Conservation (phyloP, 2,797 vertebrate genomes). For the Sebastes oblongus region DNA sequence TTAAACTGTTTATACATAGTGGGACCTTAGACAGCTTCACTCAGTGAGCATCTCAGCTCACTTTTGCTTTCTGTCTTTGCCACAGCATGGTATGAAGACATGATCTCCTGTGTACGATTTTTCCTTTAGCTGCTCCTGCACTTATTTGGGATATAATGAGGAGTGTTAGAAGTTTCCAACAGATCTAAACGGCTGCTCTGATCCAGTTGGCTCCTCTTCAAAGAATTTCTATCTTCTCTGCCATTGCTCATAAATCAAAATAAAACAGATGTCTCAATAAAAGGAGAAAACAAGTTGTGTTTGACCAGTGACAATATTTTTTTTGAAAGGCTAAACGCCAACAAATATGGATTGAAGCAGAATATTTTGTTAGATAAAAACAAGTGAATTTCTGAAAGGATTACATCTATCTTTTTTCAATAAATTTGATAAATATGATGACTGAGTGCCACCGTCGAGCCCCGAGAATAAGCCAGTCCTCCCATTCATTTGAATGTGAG, state of each 20-base stretch:
- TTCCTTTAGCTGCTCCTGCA: conserved; percentile 4
- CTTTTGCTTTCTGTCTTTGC: neutral
- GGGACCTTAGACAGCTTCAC: neutral
- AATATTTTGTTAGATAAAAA: too few relatives aligned
- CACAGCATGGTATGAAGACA: neutral
- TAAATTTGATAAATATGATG: too few relatives aligned
- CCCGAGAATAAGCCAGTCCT: too few relatives aligned
- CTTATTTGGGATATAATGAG: conserved; percentile 37
- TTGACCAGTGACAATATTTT: neutral
- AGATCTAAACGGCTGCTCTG: conserved; percentile 8
- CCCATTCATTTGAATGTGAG: too few relatives aligned
- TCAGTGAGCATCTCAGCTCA: neutral
- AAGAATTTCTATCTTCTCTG: neutral
- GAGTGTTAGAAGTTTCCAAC: conserved; percentile 32
- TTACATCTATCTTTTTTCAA: too few relatives aligned
- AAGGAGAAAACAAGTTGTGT: neutral
- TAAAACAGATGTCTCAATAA: conserved; percentile 25
- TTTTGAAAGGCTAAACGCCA: neutral
- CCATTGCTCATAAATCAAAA: conserved; percentile 6
- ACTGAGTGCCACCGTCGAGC: too few relatives aligned
- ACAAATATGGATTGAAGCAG: too few relatives aligned
- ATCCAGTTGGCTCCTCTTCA: conserved; percentile 26
- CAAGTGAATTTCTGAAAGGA: too few relatives aligned
- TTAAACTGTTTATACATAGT: neutral
- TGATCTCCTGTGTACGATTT: neutral